phyloP scores from a whole-genome alignment of 2,113 vertebrate species.

The Furnarius figulus region DNA sequence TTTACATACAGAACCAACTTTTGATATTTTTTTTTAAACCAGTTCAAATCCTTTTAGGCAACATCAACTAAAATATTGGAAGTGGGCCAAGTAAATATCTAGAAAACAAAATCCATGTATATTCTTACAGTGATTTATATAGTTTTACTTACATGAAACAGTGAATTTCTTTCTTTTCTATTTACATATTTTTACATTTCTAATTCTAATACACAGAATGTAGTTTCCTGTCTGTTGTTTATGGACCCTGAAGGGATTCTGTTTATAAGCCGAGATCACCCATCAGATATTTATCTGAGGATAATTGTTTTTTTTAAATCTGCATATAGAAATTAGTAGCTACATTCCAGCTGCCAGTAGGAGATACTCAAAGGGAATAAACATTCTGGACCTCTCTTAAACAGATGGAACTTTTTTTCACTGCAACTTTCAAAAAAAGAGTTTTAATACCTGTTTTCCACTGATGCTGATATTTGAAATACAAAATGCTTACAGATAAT shows the following conservation, averaged over 20 bases:
- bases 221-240: neutral
- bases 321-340: neutral
- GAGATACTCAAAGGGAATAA: neutral
- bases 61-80: neutral
- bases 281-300: neutral
- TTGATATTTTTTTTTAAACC: neutral
- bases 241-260: neutral
- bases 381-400: neutral
- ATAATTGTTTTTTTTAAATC: neutral
- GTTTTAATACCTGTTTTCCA: neutral
- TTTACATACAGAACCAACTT: conserved; percentile 47
- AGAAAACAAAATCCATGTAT: neutral
- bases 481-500: neutral
- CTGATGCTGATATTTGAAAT: neutral
- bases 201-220: neutral
- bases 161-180: neutral
- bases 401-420: neutral
- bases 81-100: neutral
- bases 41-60: conserved; percentile 6
- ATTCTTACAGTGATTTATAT: neutral
- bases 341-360: neutral
- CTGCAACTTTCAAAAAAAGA: neutral
- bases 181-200: neutral
- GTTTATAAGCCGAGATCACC: neutral
- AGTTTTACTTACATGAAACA: neutral